Evolutionary conservation across 2,888 invertebrate genomes (phyloP).

Genomic region (Acrobasis consociella): DNA sequence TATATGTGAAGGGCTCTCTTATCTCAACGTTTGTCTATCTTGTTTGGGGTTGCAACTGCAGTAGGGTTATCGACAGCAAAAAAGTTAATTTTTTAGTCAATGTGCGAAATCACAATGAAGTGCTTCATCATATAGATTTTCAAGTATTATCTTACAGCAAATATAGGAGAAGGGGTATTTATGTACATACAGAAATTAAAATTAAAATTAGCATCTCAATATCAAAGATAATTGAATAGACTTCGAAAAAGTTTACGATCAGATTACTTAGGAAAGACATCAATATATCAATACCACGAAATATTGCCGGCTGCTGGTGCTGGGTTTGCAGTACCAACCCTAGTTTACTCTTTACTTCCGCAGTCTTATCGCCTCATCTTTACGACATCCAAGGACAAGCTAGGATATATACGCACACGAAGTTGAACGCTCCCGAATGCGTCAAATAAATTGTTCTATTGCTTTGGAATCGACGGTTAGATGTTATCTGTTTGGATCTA

Average conservation of each 20-base stretch:
- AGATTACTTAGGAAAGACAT: no score
- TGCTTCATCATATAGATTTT: no score
- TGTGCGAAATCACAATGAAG: no score
- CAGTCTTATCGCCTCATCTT: slow-evolving; percentile 7
- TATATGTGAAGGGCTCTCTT: not conserved
- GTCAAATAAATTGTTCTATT: not conserved
- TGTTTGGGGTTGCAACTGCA: slow-evolving; percentile 3
- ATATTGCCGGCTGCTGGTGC: no score
- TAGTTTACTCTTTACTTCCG: not conserved
- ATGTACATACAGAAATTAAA: no score
- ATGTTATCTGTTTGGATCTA: not conserved
- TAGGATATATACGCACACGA: not conserved
- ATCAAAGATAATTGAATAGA: no score
- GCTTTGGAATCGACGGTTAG: not conserved
- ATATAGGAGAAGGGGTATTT: no score
- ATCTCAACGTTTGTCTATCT: slow-evolving; percentile 15
- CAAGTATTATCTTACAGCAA: no score
- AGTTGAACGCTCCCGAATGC: not conserved
- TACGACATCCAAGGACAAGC: slow-evolving; percentile 18
- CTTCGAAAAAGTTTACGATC: no score
- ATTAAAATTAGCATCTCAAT: no score
- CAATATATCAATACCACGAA: no score
- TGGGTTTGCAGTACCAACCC: not conserved
- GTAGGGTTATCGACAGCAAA: not conserved
- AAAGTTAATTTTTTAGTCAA: no score